Conservation (phyloP, 2,888 invertebrate species). For the Tachina fera region DNA sequence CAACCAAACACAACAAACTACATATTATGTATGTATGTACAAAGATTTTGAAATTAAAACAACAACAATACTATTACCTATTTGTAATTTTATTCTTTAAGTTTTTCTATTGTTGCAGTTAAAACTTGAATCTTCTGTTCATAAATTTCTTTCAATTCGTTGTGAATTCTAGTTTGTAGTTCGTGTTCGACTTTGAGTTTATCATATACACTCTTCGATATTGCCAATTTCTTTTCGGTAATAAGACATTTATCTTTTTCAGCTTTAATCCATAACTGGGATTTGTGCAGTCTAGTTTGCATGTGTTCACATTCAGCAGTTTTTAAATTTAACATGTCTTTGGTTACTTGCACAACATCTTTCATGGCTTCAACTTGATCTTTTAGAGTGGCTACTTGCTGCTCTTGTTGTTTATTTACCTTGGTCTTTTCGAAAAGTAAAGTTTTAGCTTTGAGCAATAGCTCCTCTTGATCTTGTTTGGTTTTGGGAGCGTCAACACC, state of each 20-base stretch:
- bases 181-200: conserved; percentile 91
- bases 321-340: conserved; percentile 90
- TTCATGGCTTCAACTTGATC: conserved; percentile 90
- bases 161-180: conserved; percentile 89
- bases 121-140: conserved; percentile 85
- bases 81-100: conserved; percentile 72
- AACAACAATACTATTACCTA: background rate
- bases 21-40: background rate
- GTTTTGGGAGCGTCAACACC: conserved; percentile 81
- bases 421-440: conserved; percentile 90
- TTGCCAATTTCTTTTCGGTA: conserved; percentile 88
- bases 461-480: conserved; percentile 81
- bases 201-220: conserved; percentile 89
- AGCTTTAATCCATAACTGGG: conserved; percentile 86
- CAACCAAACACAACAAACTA: conserved; percentile 28
- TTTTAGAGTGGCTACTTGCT: conserved; percentile 87
- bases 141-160: conserved; percentile 87
- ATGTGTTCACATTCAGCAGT: conserved; percentile 91
- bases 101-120: conserved; percentile 71
- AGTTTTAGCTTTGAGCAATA: conserved; percentile 87
- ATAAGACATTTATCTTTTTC: conserved; percentile 89
- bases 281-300: conserved; percentile 86
- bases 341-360: conserved; percentile 91
- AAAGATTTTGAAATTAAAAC: background rate
- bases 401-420: conserved; percentile 90